Evolutionary conservation across 2,797 vertebrate genomes (phyloP).

Genomic region (Loris lydekkerianus): DNA sequence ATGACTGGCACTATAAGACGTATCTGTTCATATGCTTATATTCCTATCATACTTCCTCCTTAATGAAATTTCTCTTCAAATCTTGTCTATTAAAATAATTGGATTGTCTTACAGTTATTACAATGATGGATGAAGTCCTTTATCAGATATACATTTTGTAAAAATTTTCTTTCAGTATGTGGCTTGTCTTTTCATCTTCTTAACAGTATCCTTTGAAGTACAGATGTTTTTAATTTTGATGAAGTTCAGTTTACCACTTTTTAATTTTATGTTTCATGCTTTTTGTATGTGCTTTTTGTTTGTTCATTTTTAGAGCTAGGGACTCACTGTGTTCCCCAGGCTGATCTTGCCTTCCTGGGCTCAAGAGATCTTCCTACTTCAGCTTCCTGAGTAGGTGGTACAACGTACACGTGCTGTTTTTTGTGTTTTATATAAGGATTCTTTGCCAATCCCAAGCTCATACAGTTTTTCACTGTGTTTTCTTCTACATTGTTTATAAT

Average conservation of each 20-base stretch:
- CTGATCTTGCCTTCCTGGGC: too few relatives aligned
- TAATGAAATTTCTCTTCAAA: conserved; percentile 33
- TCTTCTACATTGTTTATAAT: neutral
- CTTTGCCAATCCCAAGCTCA: neutral
- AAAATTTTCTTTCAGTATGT: conserved; percentile 24
- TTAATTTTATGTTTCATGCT: neutral
- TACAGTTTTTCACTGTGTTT: neutral
- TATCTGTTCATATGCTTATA: neutral
- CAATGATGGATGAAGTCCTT: neutral
- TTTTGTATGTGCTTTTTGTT: neutral
- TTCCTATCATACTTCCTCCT: neutral
- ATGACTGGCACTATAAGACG: neutral
- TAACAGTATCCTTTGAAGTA: neutral
- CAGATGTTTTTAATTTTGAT: conserved; percentile 34
- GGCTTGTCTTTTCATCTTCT: neutral
- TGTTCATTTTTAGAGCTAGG: too few relatives aligned
- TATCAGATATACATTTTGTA: conserved; percentile 2
- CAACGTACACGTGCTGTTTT: neutral
- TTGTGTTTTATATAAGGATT: conserved; percentile 8
- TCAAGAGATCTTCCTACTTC: too few relatives aligned
- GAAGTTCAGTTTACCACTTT: neutral
- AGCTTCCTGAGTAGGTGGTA: too few relatives aligned
- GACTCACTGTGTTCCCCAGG: too few relatives aligned
- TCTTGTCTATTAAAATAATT: neutral
- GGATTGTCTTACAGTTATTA: neutral